Percentiles rank a stretch among this genome's conserved stretches.
phyloP scores from a whole-genome alignment of 2,888 invertebrate genomes.

The Parnassius orleans region DNA sequence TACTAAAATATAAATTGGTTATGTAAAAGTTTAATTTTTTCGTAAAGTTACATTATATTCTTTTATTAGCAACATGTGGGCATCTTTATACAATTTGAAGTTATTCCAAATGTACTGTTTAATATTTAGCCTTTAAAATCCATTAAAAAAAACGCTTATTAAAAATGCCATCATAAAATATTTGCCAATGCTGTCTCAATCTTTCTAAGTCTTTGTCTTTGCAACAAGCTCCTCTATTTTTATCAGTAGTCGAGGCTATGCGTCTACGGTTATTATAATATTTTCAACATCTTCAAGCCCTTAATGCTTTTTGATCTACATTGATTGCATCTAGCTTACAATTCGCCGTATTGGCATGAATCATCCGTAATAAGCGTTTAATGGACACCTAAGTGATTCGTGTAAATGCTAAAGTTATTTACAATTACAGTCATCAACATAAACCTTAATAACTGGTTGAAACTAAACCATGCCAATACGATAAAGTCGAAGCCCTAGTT shows the following conservation, averaged over 20 bases:
- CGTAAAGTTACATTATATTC: too few species aligned
- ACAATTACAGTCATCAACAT: conserved; percentile 27
- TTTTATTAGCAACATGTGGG: too few species aligned
- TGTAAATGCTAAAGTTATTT: conserved; percentile 22
- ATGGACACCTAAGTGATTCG: conserved; percentile 26
- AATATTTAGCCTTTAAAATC: too few species aligned
- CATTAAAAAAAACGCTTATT: too few species aligned
- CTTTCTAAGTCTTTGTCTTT: too few species aligned
- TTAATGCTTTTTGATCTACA: conserved; percentile 20
- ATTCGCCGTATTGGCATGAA: conserved; percentile 12
- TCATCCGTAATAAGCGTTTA: conserved; percentile 24
- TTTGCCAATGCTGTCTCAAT: too few species aligned
- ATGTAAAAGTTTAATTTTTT: too few species aligned
- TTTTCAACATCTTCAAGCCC: conserved; percentile 10
- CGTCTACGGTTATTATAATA: conserved; percentile 2
- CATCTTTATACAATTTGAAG: too few species aligned
- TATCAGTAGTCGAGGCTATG: neutral
- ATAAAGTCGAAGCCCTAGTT: conserved; percentile 16
- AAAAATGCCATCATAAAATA: too few species aligned
- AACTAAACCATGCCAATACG: conserved; percentile 28
- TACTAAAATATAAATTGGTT: too few species aligned
- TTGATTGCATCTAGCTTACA: conserved; percentile 13
- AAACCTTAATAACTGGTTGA: conserved; percentile 26
- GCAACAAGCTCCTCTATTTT: too few species aligned
- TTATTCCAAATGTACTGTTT: too few species aligned